Conservation (phyloP, 2,888 invertebrate species). For the Orthonychiurus folsomi region DNA sequence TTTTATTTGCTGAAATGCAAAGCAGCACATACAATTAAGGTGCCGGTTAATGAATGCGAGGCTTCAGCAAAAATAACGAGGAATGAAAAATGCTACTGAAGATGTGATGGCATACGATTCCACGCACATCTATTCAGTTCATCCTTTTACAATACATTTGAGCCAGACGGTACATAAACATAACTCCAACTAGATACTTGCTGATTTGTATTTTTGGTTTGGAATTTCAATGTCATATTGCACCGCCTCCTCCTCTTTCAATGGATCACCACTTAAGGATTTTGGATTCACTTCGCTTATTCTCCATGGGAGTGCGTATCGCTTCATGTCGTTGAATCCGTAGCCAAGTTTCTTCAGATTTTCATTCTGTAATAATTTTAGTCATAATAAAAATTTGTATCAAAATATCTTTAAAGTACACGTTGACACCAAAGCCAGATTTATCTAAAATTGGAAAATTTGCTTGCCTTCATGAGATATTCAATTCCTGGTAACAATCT, state of each 20-base stretch:
- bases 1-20: no score
- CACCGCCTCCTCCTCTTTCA: background rate
- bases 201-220: background rate
- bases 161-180: background rate
- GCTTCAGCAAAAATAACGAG: no score
- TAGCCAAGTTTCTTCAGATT: background rate
- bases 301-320: background rate
- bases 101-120: background rate
- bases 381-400: no score
- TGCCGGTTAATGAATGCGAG: no score
- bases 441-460: no score
- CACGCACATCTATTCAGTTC: no score
- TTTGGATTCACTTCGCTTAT: background rate
- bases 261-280: background rate
- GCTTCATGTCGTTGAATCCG: background rate
- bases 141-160: no score
- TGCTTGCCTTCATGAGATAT: slow-evolving; percentile 27
- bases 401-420: no score
- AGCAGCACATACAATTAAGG: no score
- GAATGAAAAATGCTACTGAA: no score
- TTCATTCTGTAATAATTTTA: no score
- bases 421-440: no score
- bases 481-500: slow-evolving; percentile 31
- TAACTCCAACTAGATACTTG: background rate
- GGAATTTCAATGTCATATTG: background rate